phyloP scores from a whole-genome alignment of 2,113 vertebrate species.

The Mustelus asterias region DNA sequence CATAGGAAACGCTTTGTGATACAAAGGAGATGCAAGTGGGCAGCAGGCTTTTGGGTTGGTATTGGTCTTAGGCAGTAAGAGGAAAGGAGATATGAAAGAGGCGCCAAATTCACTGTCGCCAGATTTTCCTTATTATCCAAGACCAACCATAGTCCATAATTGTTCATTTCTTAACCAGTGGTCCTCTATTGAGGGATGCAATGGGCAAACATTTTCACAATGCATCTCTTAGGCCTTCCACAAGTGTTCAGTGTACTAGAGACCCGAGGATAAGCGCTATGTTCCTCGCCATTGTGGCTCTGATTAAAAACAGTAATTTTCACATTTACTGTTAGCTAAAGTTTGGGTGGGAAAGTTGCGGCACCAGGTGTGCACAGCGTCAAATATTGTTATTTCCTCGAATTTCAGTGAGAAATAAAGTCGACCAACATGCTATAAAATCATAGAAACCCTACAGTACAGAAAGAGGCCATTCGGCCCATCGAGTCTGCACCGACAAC shows the following conservation, averaged over 20 bases:
- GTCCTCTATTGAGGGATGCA: too few species aligned
- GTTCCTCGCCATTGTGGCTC: too few species aligned
- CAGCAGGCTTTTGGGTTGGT: background rate
- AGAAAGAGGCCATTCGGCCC: too few species aligned
- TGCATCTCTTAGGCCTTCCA: background rate
- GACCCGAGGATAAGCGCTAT: background rate
- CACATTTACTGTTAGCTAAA: too few species aligned
- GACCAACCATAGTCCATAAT: background rate
- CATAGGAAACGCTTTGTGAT: background rate
- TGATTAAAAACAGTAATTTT: too few species aligned
- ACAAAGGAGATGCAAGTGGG: background rate
- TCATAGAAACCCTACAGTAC: too few species aligned
- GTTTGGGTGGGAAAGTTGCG: too few species aligned
- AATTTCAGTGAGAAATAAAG: too few species aligned
- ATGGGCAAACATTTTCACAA: background rate
- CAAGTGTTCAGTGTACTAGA: background rate
- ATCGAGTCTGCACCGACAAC: too few species aligned
- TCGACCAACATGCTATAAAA: too few species aligned
- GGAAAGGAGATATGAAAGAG: background rate
- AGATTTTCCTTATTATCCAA: background rate
- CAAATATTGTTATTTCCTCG: too few species aligned
- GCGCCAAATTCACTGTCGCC: background rate
- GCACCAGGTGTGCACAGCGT: background rate
- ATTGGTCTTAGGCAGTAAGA: background rate
- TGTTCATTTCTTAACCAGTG: background rate